phyloP scores from a whole-genome alignment of 2,888 invertebrate genomes.

The Acrobasis repandana region DNA sequence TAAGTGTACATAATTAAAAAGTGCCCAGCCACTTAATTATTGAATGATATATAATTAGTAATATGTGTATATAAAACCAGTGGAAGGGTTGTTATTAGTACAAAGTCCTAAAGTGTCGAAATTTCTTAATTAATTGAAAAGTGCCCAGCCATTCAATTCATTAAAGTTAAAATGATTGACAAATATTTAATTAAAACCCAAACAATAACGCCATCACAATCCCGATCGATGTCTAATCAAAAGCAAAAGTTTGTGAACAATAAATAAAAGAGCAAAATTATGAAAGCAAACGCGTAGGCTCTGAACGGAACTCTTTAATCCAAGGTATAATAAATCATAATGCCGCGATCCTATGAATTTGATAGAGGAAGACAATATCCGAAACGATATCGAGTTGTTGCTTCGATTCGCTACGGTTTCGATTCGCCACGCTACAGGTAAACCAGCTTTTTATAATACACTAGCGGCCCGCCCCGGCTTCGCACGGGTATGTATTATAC shows the following conservation, averaged over 20 bases:
- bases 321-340: constrained; percentile 3
- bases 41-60: too few relatives aligned
- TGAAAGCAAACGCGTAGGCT: neutral
- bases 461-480: too few relatives aligned
- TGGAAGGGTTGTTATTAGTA: too few relatives aligned
- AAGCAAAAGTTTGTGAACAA: neutral
- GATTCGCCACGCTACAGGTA: neutral
- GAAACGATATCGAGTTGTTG: constrained; percentile 26
- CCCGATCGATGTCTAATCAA: neutral
- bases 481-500: too few relatives aligned
- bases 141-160: too few relatives aligned
- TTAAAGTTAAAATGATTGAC: too few relatives aligned
- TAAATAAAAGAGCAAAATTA: neutral
- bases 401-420: neutral
- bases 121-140: too few relatives aligned
- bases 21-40: too few relatives aligned
- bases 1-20: too few relatives aligned
- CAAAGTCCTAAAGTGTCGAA: too few relatives aligned
- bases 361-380: constrained; percentile 38
- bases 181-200: neutral
- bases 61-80: too few relatives aligned
- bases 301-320: neutral
- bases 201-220: neutral
- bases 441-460: too few relatives aligned
- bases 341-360: constrained; percentile 37